Evolutionary conservation across 2,797 vertebrate genomes (phyloP).

Genomic region (Pipistrellus kuhlii): DNA sequence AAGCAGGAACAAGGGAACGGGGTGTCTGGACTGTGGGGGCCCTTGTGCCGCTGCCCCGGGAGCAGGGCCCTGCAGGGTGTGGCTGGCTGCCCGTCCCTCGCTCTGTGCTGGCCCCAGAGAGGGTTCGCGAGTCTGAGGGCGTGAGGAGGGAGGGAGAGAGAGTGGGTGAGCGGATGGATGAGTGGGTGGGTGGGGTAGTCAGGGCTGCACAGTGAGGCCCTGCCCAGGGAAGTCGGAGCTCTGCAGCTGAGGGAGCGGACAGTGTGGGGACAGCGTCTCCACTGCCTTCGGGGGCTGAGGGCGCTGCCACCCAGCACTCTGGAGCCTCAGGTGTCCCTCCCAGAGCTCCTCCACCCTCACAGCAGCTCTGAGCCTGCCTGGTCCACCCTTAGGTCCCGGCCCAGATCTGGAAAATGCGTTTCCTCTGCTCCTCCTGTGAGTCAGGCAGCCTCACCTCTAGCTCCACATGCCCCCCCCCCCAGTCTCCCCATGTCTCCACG

Average conservation of each 20-base stretch:
- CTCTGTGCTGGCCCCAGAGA: not conserved
- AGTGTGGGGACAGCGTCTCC: not conserved
- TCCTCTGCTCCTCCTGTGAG: not conserved
- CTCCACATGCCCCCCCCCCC: too few species aligned
- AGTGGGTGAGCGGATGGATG: not conserved
- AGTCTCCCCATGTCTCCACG: too few species aligned
- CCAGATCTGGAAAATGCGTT: rapidly evolving
- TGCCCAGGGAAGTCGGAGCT: not conserved
- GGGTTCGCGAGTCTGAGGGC: rapidly evolving
- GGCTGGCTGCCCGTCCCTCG: too few species aligned
- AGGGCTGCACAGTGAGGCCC: not conserved
- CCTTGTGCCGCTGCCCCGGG: not conserved
- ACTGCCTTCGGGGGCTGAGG: not conserved
- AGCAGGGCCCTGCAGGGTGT: not conserved
- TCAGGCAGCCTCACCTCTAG: too few species aligned
- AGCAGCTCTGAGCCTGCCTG: not conserved
- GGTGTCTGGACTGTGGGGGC: rapidly evolving
- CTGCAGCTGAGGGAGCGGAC: not conserved
- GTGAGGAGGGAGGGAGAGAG: not conserved
- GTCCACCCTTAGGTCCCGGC: too few species aligned
- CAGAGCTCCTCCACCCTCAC: rapidly evolving
- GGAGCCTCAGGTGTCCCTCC: not conserved
- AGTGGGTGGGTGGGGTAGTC: not conserved
- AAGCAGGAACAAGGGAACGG: not conserved
- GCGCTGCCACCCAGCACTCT: not conserved